These are phyloP conservation scores for Heterodera schachtii DNA, from an alignment of 1,140 invertebrate species.

Conservation along the genomic window DNA sequence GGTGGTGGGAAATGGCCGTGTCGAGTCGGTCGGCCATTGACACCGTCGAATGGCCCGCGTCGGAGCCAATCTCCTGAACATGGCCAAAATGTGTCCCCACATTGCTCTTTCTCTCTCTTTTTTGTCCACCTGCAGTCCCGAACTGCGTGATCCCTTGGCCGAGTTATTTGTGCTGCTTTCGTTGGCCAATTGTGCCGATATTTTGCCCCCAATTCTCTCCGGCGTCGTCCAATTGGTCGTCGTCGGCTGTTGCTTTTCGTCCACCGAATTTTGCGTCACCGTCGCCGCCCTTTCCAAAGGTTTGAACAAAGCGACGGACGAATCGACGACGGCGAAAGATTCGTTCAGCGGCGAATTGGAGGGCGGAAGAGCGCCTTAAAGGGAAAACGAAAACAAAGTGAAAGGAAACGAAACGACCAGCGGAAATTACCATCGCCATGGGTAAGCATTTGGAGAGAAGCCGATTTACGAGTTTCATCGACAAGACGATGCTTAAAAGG, in stretches of 20 bases:
- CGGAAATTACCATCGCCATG: conserved; percentile 20
- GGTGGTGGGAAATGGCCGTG: conserved; percentile 64
- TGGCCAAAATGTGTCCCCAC: too few species aligned
- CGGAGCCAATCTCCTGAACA: conserved; percentile 54
- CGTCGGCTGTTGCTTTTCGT: conserved; percentile 11
- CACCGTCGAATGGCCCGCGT: conserved; percentile 31
- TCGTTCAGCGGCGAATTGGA: conserved; percentile 17
- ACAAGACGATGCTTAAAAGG: conserved; percentile 18
- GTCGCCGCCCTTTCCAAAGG: background rate
- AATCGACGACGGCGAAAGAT: background rate
- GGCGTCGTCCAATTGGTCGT: conserved; percentile 37
- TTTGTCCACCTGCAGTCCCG: conserved; percentile 45
- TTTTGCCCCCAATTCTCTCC: conserved; percentile 57
- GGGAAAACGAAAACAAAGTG: background rate
- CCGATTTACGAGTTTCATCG: conserved; percentile 56
- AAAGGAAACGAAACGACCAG: too few species aligned
- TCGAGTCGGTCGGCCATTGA: conserved; percentile 59
- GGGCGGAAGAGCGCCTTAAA: background rate
- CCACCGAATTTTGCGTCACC: background rate
- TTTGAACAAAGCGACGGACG: conserved; percentile 18
- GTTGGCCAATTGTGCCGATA: conserved; percentile 55
- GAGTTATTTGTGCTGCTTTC: conserved; percentile 57
- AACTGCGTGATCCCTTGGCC: conserved; percentile 55
- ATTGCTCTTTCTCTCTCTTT: background rate
- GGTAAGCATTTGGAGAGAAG: conserved; percentile 58